These are phyloP conservation scores for Nyctereutes procyonoides DNA, from an alignment of 2,113 vertebrate species.

Conservation along the genomic window DNA sequence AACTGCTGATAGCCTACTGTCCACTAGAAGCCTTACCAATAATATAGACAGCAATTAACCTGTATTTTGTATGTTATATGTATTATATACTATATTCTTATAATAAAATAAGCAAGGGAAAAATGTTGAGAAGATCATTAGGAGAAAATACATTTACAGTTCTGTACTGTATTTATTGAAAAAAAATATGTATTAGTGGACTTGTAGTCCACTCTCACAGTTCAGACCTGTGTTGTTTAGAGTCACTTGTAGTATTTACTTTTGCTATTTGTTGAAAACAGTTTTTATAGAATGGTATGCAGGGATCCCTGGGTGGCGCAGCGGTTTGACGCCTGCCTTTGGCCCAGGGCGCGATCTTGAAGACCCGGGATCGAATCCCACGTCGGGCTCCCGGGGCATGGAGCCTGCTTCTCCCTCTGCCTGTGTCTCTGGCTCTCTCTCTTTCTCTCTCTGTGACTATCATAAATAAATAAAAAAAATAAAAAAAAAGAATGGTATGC, in stretches of 20 bases:
- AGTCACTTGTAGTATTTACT: neutral
- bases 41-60: neutral
- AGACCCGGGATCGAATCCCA: too few relatives aligned
- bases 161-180: neutral
- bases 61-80: neutral
- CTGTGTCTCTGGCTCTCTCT: too few relatives aligned
- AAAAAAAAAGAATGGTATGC: accelerated
- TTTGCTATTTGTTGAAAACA: neutral
- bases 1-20: neutral
- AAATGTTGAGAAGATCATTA: neutral
- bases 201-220: neutral
- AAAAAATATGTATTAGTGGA: neutral
- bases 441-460: too few relatives aligned
- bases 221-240: neutral
- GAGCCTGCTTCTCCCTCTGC: too few relatives aligned
- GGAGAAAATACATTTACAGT: neutral
- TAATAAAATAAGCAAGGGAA: neutral
- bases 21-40: neutral
- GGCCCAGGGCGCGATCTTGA: too few relatives aligned
- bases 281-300: neutral
- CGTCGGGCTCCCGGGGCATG: too few relatives aligned
- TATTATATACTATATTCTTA: neutral
- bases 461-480: too few relatives aligned
- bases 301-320: too few relatives aligned
- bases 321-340: too few relatives aligned